These are phyloP conservation scores for Macrocentrus cingulum DNA, from an alignment of 1,140 invertebrate species.

Conservation along the genomic window DNA sequence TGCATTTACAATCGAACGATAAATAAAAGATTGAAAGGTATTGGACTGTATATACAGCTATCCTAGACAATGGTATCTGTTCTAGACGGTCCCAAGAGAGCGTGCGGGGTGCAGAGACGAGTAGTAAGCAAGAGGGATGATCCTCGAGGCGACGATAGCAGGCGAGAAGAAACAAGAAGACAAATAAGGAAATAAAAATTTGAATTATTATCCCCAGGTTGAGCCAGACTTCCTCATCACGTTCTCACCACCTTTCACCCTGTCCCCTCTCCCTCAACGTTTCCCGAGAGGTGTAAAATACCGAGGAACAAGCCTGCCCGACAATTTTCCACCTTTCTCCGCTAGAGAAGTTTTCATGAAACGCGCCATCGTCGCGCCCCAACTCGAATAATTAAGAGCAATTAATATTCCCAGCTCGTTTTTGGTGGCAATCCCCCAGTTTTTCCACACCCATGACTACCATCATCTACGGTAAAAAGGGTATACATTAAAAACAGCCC, in stretches of 20 bases:
- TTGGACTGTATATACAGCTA: no score
- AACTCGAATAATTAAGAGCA: constrained; percentile 45
- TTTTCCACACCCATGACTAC: not conserved
- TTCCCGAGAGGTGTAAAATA: constrained; percentile 20
- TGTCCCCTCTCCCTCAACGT: not conserved
- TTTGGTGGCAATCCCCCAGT: not conserved
- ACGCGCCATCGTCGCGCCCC: not conserved
- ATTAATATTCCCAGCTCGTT: constrained; percentile 49
- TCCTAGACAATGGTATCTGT: no score
- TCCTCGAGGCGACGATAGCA: constrained; percentile 11
- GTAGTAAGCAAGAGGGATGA: constrained; percentile 20
- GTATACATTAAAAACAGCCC: constrained; percentile 30
- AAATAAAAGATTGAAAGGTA: no score
- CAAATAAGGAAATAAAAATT: constrained; percentile 18
- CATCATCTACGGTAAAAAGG: constrained; percentile 7
- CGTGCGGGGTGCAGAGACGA: not conserved
- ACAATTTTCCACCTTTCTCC: not conserved
- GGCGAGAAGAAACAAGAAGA: not conserved
- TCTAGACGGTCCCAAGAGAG: constrained; percentile 16
- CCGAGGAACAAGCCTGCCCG: not conserved
- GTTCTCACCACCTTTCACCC: constrained; percentile 8
- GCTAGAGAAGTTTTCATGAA: constrained; percentile 3
- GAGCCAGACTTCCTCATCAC: constrained; percentile 14
- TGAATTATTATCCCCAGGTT: constrained; percentile 25
- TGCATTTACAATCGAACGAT: no score